Conservation (phyloP, 2,797 vertebrate species). For the Hirundo rustica region DNA sequence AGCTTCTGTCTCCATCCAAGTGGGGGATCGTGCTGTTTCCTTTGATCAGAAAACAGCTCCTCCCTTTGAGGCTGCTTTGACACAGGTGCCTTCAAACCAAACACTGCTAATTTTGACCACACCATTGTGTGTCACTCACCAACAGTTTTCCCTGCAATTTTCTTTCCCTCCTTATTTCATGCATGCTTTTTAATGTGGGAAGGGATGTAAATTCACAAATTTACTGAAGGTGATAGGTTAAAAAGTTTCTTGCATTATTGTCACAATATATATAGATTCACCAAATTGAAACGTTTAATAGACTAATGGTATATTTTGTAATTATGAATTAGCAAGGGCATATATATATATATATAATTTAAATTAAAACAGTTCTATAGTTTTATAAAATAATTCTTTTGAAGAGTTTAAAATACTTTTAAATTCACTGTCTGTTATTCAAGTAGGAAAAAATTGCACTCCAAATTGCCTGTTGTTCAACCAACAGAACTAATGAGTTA, state of each 20-base stretch:
- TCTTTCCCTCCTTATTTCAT: not conserved
- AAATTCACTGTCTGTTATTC: not conserved
- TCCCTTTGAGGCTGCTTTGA: not conserved
- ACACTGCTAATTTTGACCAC: not conserved
- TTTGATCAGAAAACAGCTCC: not conserved
- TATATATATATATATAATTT: no score
- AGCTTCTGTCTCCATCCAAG: not conserved
- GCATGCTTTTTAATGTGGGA: fast-evolving
- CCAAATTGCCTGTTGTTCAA: not conserved
- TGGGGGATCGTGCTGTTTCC: not conserved
- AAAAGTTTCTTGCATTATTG: not conserved
- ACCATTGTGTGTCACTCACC: not conserved
- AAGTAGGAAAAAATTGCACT: not conserved
- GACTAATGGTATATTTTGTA: not conserved
- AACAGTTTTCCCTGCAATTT: not conserved
- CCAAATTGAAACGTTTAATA: fast-evolving
- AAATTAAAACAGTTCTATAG: not conserved
- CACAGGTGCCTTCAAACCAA: not conserved
- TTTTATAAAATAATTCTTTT: not conserved
- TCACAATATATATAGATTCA: not conserved
- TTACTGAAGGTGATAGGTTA: not conserved
- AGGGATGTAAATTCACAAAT: not conserved
- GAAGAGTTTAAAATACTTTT: not conserved
- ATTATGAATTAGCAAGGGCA: not conserved
- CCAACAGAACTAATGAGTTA: not conserved